Evolutionary conservation across 2,113 vertebrate genomes (phyloP), one percentile per base, ranked within the genome.

Genomic region (Tretioscincus oriximinensis): DNA sequence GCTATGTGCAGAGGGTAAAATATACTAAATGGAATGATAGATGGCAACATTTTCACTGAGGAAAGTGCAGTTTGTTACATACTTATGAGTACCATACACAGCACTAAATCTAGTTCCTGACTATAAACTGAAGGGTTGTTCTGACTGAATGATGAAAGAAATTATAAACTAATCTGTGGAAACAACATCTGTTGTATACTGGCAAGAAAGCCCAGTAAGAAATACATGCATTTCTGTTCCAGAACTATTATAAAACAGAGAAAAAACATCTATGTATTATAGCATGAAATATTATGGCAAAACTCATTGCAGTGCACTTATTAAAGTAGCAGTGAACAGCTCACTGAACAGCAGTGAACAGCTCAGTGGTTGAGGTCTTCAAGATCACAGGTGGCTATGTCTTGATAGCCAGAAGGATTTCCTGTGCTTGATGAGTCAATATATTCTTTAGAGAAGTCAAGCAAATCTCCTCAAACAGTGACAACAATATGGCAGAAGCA

Each of bases 131-230:
- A 93, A 92, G 85, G 87, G 87, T 93, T 94, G 88, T 94, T 95
- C 89, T 92, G 85, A 91, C 89, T 94, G 89, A 94, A 86, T 94
- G 94, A 94, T 93, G 90, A 91, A 95, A 93, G 88, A 92, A 93
- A 94, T 95, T 94, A 95, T 90, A 82, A 95, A 91, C 87, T 93
- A 94, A 95, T 95, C 94, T 95, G 84, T 92, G 78, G 84, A 88
- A 94, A 88, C 86, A 94, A 91, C 91, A 94, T 94, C 91, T 94
- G 93, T 91, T 94, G 82, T 90, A 85, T 85, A 78, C 31, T 73
- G 68, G 60, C 28, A 5, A 81, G 60, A 73, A 67, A 74, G 28
- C 41, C 11, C 7, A 86, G 80, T 71, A 91, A 88, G 67, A 87
- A 85, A 90, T 69, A 63, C 87, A 88, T 75, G 64, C 91, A 91